A percentile compares a stretch with the other conserved stretches of the same genome.
Conservation (phyloP, 2,797 vertebrate species). For the Zonotrichia albicollis region DNA sequence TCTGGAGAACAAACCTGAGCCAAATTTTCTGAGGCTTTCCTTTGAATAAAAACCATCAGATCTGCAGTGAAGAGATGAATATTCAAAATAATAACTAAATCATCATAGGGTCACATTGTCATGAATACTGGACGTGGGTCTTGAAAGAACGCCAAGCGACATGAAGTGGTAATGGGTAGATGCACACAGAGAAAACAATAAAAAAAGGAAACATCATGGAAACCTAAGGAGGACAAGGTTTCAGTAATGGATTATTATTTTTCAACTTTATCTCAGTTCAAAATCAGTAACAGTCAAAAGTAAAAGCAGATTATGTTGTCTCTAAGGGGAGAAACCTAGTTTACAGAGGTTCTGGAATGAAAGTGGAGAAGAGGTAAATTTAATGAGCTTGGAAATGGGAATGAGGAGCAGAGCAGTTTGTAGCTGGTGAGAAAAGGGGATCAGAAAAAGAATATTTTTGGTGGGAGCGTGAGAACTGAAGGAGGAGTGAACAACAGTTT, state of each 20-base stretch:
- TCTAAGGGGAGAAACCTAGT: not conserved
- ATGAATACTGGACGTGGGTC: not conserved
- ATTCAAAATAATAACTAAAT: conserved; percentile 15
- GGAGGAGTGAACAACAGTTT: conserved; percentile 25
- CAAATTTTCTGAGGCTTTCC: not conserved
- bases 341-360: not conserved
- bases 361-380: not conserved
- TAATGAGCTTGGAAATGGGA: not conserved
- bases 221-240: not conserved
- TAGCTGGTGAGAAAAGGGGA: not conserved
- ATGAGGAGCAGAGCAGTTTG: not conserved
- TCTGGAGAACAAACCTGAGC: not conserved
- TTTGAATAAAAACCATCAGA: not conserved
- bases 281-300: not conserved
- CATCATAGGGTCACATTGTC: not conserved
- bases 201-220: not conserved
- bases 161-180: not conserved
- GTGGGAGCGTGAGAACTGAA: not conserved
- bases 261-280: not conserved
- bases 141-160: not conserved
- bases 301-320: not conserved
- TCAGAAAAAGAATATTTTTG: not conserved
- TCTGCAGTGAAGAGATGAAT: conserved; percentile 1
- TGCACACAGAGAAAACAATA: not conserved
- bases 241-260: not conserved